Percentiles rank a stretch among this genome's conserved stretches.
phyloP scores from a whole-genome alignment of 2,888 invertebrate genomes.

The Patella depressa region DNA sequence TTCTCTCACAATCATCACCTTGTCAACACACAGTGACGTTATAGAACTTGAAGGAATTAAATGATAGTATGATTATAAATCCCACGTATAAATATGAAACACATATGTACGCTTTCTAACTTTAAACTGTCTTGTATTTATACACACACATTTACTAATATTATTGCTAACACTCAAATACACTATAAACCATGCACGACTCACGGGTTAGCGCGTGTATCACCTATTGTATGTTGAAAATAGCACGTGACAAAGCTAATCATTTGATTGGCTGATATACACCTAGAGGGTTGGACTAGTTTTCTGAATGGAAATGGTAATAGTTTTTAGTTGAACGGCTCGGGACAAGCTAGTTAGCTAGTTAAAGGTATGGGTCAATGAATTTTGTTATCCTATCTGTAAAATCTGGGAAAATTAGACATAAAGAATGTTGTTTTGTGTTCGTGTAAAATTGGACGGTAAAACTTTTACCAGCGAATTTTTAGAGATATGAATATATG shows the following conservation, averaged over 20 bases:
- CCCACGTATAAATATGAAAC: no score
- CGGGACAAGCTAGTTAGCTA: background rate
- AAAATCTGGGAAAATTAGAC: no score
- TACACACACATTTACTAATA: no score
- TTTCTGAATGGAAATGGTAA: constrained; percentile 6
- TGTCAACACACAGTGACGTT: background rate
- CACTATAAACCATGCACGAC: no score
- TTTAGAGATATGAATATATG: no score
- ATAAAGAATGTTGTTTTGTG: no score
- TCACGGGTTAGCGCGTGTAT: background rate
- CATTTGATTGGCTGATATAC: background rate
- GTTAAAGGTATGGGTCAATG: background rate
- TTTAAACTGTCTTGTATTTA: no score
- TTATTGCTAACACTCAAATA: no score
- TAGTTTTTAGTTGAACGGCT: background rate
- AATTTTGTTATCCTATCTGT: background rate
- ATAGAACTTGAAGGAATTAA: background rate
- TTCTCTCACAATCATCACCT: background rate
- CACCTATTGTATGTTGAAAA: background rate
- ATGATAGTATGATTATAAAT: no score
- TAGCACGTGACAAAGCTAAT: background rate
- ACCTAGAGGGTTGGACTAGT: background rate
- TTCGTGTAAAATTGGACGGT: no score
- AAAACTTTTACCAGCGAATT: no score
- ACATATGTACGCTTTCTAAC: no score